Conservation (phyloP, 2,113 vertebrate species). For the Geococcyx californianus region DNA sequence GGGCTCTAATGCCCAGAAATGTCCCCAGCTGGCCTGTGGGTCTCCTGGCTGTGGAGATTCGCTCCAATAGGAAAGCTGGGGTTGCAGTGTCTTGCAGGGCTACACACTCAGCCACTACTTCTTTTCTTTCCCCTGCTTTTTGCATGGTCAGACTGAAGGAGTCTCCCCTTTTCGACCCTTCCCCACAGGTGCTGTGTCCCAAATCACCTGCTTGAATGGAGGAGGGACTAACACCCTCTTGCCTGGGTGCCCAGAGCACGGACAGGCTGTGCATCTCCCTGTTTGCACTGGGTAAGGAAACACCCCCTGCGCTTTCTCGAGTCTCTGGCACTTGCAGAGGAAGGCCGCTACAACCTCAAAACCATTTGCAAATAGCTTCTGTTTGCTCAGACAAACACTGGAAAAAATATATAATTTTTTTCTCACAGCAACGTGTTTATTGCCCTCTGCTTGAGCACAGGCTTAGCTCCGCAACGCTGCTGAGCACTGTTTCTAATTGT, state of each 20-base stretch:
- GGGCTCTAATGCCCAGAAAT: not conserved
- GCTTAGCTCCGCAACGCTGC: not conserved
- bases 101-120: not conserved
- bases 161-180: not conserved
- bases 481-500: not conserved
- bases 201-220: fast-evolving
- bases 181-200: not conserved
- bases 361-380: slow-evolving; percentile 15
- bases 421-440: not conserved
- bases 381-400: not conserved
- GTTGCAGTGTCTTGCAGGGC: not conserved
- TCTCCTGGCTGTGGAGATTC: not conserved
- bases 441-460: not conserved
- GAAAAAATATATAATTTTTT: not conserved
- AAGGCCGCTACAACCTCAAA: not conserved
- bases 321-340: not conserved
- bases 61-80: too few relatives aligned
- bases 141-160: not conserved
- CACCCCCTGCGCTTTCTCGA: fast-evolving
- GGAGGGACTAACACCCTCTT: not conserved
- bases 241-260: fast-evolving
- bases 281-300: not conserved
- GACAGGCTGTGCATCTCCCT: not conserved
- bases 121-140: not conserved
- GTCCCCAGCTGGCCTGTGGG: not conserved